Base-by-base conservation (phyloP, 1,140 invertebrate genomes). In the Cydia pomonella region DNA sequence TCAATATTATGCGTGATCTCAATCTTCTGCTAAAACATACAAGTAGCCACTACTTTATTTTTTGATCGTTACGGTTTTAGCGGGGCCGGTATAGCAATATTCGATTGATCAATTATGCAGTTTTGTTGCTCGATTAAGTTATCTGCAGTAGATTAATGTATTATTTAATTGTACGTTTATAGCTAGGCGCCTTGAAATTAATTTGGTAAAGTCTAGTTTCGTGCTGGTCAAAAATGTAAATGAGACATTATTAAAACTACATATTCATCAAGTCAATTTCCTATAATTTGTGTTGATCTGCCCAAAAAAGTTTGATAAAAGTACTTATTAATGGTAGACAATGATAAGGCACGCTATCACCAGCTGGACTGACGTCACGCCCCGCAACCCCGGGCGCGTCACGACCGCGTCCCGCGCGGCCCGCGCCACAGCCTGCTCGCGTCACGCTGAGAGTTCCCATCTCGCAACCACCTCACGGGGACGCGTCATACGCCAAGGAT, bases 351-450 rank as follows among this genome's bases (percentile, higher is more conserved):
- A 85, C 82, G 87, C 80, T 83, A 66, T 69, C 75, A 76, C 80
- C 83, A 87, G 88, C 86, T 87, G 84, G 71, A 75, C 75, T 88
- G 87, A 90, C 88, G 88, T 90, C 86, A 90, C 83, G 59, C 33
- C 50, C 64, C 33, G 50, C 73, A 38, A 69, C 73, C 47, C 47
- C 53, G 53, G 21, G 21, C 21, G 21, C 53, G 50, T 53, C 47
- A 44, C 47, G 1, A 16, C 72, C 50, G 3, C 72, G 10, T 38
- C 53, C 53, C 29, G 25, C 29, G 16, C 41, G n/a, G 72, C 63
- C 63, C 63, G 23, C 63, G 21, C 27, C 21, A 21, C 53, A 23
- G 53, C 16, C 21, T 59, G 53, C 9, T 18, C 64, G 64, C 64
- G 27, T 69, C 64, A 69, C 64, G 64, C 29, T 16, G 64, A 38